Conservation (phyloP, 2,888 invertebrate species). For the Timandra comae region DNA sequence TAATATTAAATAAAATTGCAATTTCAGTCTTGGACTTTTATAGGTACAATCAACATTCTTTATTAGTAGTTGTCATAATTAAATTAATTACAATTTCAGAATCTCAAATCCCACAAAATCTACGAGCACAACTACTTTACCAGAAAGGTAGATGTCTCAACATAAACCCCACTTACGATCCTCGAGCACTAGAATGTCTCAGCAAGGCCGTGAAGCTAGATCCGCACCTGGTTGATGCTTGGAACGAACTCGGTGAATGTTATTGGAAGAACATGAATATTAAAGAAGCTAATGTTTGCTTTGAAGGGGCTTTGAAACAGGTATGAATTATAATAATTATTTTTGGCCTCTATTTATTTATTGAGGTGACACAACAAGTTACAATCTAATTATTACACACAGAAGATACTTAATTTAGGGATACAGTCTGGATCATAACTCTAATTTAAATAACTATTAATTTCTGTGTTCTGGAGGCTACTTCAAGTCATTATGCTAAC, state of each 20-base stretch:
- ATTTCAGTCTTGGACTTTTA: not conserved
- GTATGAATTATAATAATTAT: too few relatives aligned
- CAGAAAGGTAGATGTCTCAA: constrained; percentile 86
- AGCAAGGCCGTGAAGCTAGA: constrained; percentile 91
- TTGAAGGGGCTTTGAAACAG: constrained; percentile 84
- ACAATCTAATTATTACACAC: too few relatives aligned
- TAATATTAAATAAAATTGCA: not conserved
- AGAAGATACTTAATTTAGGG: too few relatives aligned
- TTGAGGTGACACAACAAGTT: too few relatives aligned
- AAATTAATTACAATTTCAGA: constrained; percentile 32
- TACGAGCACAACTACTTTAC: constrained; percentile 79
- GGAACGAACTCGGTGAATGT: constrained; percentile 93
- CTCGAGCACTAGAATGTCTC: constrained; percentile 83
- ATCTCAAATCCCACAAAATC: constrained; percentile 43
- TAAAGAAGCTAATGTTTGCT: constrained; percentile 88
- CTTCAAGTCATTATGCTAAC: too few relatives aligned
- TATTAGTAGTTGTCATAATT: too few relatives aligned
- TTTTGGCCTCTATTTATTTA: too few relatives aligned
- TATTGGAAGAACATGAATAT: constrained; percentile 92
- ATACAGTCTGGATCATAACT: too few relatives aligned
- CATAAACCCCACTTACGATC: constrained; percentile 80
- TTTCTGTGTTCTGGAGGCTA: too few relatives aligned
- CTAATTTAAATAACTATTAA: too few relatives aligned
- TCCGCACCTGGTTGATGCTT: constrained; percentile 86
- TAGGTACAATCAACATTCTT: too few relatives aligned